These are phyloP conservation scores for Drosophila ezoana DNA, from an alignment of 2,888 invertebrate genomes.

Conservation along the genomic window DNA sequence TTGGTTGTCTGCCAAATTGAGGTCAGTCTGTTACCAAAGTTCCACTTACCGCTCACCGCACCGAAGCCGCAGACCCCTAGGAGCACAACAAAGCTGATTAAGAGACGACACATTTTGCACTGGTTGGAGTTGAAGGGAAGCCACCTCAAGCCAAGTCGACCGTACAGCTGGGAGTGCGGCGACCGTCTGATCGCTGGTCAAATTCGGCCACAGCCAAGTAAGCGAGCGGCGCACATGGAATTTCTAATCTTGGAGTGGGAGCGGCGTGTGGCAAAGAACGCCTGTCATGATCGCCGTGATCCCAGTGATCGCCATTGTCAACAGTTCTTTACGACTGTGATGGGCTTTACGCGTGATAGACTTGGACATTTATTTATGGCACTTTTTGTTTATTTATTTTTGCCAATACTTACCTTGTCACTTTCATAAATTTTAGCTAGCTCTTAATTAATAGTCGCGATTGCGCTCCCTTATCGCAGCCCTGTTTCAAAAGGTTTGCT, in stretches of 20 bases:
- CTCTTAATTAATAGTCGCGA: conserved; percentile 22
- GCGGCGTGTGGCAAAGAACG: too few relatives aligned
- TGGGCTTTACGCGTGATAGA: conserved; percentile 15
- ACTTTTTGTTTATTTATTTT: conserved; percentile 19
- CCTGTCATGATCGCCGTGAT: too few relatives aligned
- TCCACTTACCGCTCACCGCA: conserved; percentile 62
- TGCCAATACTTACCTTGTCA: conserved; percentile 34
- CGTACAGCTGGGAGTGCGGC: conserved; percentile 49
- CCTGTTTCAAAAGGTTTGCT: neutral
- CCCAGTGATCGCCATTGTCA: conserved; percentile 21
- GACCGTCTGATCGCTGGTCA: conserved; percentile 49
- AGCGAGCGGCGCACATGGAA: conserved; percentile 28
- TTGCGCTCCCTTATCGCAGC: conserved; percentile 34
- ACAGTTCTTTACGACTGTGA: conserved; percentile 40
- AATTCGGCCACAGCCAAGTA: conserved; percentile 40
- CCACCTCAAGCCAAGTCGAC: conserved; percentile 29
- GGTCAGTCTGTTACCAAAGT: conserved; percentile 23
- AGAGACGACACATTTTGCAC: conserved; percentile 55
- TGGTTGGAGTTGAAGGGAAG: conserved; percentile 7
- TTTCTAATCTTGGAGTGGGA: conserved; percentile 53
- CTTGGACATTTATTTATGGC: conserved; percentile 22
- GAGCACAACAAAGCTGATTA: conserved; percentile 44
- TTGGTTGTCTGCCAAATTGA: conserved; percentile 26
- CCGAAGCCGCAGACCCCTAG: conserved; percentile 43
- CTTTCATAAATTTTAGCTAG: conserved; percentile 40